Base-by-base conservation (phyloP, 2,888 invertebrate species). In the Parascotia fuliginaria region DNA sequence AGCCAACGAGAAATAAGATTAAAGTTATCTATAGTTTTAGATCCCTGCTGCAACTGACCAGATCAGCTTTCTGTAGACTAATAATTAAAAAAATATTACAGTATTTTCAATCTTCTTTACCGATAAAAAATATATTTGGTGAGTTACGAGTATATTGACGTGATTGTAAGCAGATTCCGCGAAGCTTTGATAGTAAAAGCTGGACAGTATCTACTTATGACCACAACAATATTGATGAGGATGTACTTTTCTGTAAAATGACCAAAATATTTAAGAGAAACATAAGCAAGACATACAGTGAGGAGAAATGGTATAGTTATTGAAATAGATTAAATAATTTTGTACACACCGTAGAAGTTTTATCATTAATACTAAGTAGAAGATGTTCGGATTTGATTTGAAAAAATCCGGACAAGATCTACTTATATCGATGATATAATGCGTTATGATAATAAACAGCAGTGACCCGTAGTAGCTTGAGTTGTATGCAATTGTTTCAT, bases 171-270 rank as follows among this genome's bases (percentile, higher is more conserved):
- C 7, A 68, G 42, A 57, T 4, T 28, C 7, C 39, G 45, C 6
- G 40, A 33, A 57, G 55, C 49, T 65, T 69, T 40, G 15, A 43
- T 22, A 0, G 14, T 0, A 44, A 59, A 75, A 70, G 56, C 53
- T 65, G 61, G 57, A 61, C 64, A 60, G 54, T 51, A 55, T 62
- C 74, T 79, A 70, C 74, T 78, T 77, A 73, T 40, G 64, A 39
- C 60, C 48, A 64, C 49, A 42, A 14, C 43, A 64, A 63, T 22
- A 41, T n/a, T n/a, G n/a, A 2, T 19, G 19, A 3, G 19, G 19
- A 3, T 19, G 2, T 19, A 5, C 2, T 19, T 19, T 19, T 3
- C 2, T 19, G 19, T 19, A 19, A 19, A 19, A 3, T 19, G 2
- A 19, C 19, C 2, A 3, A 3, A 19, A 2, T 3, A 19, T 19